Evolutionary conservation across 2,888 invertebrate genomes (phyloP), one percentile per base, ranked within the genome.

Genomic region (Eupithecia exiguata): DNA sequence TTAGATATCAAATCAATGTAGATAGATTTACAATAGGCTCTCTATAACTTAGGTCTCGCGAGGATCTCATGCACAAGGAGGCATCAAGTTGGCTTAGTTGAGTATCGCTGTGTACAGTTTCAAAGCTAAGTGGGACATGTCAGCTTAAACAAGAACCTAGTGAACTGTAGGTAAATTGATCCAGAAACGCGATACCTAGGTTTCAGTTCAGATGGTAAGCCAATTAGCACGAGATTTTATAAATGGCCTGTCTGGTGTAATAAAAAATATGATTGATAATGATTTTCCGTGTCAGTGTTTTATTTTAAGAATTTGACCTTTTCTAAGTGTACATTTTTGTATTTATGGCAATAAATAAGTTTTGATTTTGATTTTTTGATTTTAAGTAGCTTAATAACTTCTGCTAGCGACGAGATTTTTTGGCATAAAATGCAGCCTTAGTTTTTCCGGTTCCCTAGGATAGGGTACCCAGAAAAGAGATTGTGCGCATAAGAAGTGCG

Each of bases 71-170:
- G 69, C 71, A 75, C 72, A 69, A 73, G 73, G 68, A 73, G 76
- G 67, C 71, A 71, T 73, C 65, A 58, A 70, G 75, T 71, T 66
- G 46, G 69, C 67, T 68, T 73, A 71, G 67, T 71, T 43, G 53
- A 71, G 74, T 68, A 38, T 62, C 38, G 71, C 38, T 46, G 74
- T 46, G 74, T 74, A 74, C 72, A 69, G 75, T 76, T 72, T 77
- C 77, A 79, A 75, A 78, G 74, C 71, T 46, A 76, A 74, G 73
- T 78, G 74, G 78, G 62, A 67, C 71, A 69, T 68, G 72, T 68
- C 69, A 74, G 74, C 49, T 46, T 69, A 58, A 58, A 58, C 58
- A 12, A 25, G 38, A 30, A 67, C 69, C n/a, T 68, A 71, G 74
- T 71, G 30, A 72, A 69, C 68, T 53, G 66, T 38, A 3, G 63